These are phyloP conservation scores for Armadillidium nasatum DNA, from an alignment of 1,140 invertebrate genomes.

Conservation along the genomic window DNA sequence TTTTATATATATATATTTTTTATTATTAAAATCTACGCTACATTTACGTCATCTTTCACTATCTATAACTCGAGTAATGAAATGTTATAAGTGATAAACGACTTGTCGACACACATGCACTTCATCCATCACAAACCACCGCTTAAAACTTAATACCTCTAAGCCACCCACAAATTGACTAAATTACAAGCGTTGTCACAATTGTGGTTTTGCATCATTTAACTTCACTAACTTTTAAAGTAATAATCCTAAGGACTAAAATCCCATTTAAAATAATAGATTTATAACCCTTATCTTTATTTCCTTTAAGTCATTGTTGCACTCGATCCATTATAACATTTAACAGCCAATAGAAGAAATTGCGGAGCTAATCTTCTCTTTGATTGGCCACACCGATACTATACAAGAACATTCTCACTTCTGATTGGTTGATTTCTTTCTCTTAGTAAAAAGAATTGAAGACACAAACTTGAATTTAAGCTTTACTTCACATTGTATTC, in stretches of 20 bases:
- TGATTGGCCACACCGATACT: background rate
- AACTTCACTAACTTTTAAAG: background rate
- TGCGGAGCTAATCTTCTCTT: background rate
- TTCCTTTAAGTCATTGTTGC: background rate
- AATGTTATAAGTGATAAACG: background rate
- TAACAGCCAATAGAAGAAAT: background rate
- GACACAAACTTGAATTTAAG: no score
- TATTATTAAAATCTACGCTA: no score
- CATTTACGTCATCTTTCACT: no score
- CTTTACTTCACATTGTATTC: no score
- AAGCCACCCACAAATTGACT: slow-evolving; percentile 6
- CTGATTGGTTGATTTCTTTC: background rate
- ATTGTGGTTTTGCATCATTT: slow-evolving; percentile 2
- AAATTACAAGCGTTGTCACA: background rate
- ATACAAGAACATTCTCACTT: background rate
- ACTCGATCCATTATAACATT: background rate
- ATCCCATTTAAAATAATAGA: background rate
- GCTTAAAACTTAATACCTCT: background rate
- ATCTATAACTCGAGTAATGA: no score
- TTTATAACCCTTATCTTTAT: background rate
- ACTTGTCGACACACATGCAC: background rate
- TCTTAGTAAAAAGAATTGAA: no score
- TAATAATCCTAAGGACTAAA: background rate
- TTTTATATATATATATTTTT: no score
- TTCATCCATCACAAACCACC: background rate